Base-by-base conservation (phyloP, 2,888 invertebrate species). In the Dilophus febrilis region DNA sequence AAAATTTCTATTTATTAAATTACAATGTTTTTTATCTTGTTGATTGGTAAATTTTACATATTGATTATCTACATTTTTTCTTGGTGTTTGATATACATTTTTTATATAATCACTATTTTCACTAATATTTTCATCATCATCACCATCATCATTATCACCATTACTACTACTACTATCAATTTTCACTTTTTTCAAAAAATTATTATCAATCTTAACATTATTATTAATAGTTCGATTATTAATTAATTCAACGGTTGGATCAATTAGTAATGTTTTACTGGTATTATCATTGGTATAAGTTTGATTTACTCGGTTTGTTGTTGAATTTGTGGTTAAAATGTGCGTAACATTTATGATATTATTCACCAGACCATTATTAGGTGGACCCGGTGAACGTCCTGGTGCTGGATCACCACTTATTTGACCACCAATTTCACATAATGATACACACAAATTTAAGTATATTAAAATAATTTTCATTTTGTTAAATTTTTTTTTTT, bases 401-500 rank as follows among this genome's bases (percentile, higher is more conserved):
- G 75, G 76, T 1, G 75, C 74, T 12, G 75, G 75, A 54, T 76
- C 76, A 40, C 72, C 73, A 48, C 65, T 70, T 13, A 70, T 67
- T 41, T 58, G 55, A 41, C 58, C 58, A 37, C 59, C 61, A 16
- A 22, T 37, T 36, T 31, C 31, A 18, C 32, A 32, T 31, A 40
- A 37, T 32, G 37, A 22, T 17, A 31, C 27, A 33, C 17, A 32
- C 13, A 30, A 14, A 22, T 29, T 35, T 3, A 65, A 66, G 66
- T 66, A 58, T 65, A 66, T 66, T 64, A 65, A 64, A 62, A 35
- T 3, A 10, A 58, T 60, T 57, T 71, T 71, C 73, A 72, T 76
- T 22, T 22, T 22, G 22, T 22, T 22, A n/a, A n/a, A n/a, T n/a
- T n/a, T n/a, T n/a, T n/a, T n/a, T n/a, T n/a, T n/a, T n/a, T n/a